These are phyloP conservation scores for Macaria notata DNA, from an alignment of 2,888 invertebrate genomes.

Conservation along the genomic window DNA sequence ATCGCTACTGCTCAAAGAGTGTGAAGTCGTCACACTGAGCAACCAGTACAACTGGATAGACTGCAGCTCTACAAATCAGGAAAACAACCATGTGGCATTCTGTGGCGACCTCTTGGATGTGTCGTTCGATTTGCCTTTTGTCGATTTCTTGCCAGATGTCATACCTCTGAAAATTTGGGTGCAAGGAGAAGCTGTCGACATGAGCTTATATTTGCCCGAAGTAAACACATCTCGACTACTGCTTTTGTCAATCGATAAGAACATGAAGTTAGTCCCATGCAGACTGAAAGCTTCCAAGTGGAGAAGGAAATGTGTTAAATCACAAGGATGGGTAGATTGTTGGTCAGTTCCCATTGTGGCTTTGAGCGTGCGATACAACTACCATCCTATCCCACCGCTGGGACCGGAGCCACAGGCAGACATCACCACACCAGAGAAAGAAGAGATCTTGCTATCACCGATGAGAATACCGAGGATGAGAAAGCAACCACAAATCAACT, in stretches of 20 bases:
- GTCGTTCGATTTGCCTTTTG: constrained; percentile 96
- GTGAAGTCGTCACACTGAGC: constrained; percentile 95
- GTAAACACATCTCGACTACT: constrained; percentile 93
- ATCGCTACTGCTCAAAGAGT: constrained; percentile 94
- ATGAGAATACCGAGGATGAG: constrained; percentile 93
- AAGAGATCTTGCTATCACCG: constrained; percentile 94
- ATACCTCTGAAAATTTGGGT: constrained; percentile 96
- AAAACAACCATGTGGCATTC: constrained; percentile 96
- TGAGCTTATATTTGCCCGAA: constrained; percentile 95
- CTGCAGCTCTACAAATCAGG: constrained; percentile 97
- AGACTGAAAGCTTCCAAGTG: constrained; percentile 85
- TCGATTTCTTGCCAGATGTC: constrained; percentile 95
- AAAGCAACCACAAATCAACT: constrained; percentile 86
- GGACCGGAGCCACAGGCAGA: constrained; percentile 95
- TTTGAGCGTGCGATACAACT: constrained; percentile 93
- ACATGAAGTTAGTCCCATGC: constrained; percentile 90
- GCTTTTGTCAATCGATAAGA: constrained; percentile 91
- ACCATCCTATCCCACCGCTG: constrained; percentile 95
- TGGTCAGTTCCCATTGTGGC: constrained; percentile 98
- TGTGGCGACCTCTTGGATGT: constrained; percentile 97
- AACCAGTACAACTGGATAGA: constrained; percentile 99
- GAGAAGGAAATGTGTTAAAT: constrained; percentile 89
- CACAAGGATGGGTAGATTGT: constrained; percentile 95
- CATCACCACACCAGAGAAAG: constrained; percentile 96
- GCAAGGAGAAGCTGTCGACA: constrained; percentile 96